Base-by-base conservation (phyloP, 2,888 invertebrate genomes). In the Norana najaformis region DNA sequence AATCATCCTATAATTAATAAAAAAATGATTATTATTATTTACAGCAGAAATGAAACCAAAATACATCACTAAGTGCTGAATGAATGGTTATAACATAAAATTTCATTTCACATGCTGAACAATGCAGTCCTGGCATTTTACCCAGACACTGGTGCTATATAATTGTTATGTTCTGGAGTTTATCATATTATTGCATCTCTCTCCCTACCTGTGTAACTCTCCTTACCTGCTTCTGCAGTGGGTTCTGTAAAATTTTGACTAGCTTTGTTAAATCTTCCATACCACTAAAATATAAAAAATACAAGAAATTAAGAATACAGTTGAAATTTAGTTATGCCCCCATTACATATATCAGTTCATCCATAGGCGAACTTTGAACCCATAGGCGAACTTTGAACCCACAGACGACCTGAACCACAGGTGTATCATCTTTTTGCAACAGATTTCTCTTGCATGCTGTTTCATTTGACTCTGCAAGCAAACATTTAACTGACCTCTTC, bases 221-320 rank as follows among this genome's bases (percentile, higher is more conserved):
- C 41, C 41, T 2, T 41, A 69, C 69, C 18, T 18, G 13, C 30
- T 30, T 23, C 53, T 53, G 1, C 13, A 69, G 69, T n/a, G 69
- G 69, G 69, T n/a, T 69, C 69, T 69, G 69, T n/a, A 69, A 69
- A 69, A 69, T 69, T 69, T n/a, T 69, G 69, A 69, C 69, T 69
- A 69, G 69, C 69, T 69, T 69, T 30, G 69, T 69, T 69, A 69
- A 69, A n/a, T 69, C 69, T 69, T 69, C 69, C 69, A 69, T n/a
- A n/a, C n/a, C 69, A 69, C 69, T 69, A n/a, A 69, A 69, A 69
- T 69, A n/a, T 30, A 69, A 69, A 69, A 11, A 69, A 69, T 23
- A 47, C 0, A 0, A 69, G n/a, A 69, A 69, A 69, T 69, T 3
- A n/a, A 69, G 30, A 69, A n/a, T 16, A 69, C 69, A 69, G 30